These are phyloP conservation scores for Tigriopus californicus DNA, from an alignment of 2,888 invertebrate species.

Conservation along the genomic window DNA sequence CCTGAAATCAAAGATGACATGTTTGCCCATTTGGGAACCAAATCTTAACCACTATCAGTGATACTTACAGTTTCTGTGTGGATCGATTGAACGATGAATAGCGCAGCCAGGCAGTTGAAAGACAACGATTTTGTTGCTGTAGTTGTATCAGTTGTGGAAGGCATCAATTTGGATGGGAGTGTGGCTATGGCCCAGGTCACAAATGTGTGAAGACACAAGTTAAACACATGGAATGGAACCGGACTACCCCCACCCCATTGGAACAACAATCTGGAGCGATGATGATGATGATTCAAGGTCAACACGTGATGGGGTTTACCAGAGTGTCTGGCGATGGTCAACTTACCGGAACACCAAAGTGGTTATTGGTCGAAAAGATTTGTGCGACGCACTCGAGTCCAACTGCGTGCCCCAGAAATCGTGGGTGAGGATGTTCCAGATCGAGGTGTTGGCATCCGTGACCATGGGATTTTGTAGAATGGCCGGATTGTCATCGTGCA, in stretches of 20 bases:
- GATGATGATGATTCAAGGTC: conserved; percentile 17
- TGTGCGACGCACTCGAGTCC: conserved; percentile 60
- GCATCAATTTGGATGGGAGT: conserved; percentile 17
- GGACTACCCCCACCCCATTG: conserved; percentile 46
- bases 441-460: conserved; percentile 39
- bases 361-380: conserved; percentile 67
- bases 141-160: background rate
- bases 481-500: conserved; percentile 72
- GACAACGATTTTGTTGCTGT: background rate
- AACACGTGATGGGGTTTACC: background rate
- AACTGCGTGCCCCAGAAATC: conserved; percentile 83
- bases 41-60: background rate
- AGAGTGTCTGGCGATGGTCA: conserved; percentile 7
- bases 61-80: conserved; percentile 79
- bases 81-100: conserved; percentile 69
- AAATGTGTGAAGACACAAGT: conserved; percentile 51
- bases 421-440: conserved; percentile 45
- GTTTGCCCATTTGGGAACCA: background rate
- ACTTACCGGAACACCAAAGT: conserved; percentile 65
- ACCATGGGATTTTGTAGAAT: conserved; percentile 64
- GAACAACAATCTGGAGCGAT: conserved; percentile 57
- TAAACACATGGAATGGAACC: conserved; percentile 60
- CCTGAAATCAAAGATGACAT: conserved; percentile 35
- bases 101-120: conserved; percentile 18
- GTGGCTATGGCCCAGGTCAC: conserved; percentile 32